phyloP scores from a whole-genome alignment of 2,113 vertebrate species.

The Cnemophilus loriae region DNA sequence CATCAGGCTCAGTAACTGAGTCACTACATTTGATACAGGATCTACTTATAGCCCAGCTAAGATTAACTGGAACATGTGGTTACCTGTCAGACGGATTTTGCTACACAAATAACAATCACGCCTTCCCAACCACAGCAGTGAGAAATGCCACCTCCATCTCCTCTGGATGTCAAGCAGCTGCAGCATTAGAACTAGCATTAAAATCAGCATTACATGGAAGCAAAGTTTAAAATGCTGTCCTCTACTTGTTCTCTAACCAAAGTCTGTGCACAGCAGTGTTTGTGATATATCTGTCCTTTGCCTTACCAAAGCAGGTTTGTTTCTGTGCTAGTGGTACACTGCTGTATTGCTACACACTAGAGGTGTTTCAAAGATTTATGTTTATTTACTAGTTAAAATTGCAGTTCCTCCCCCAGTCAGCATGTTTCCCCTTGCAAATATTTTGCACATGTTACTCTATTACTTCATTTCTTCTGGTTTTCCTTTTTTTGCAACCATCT shows the following conservation, averaged over 20 bases:
- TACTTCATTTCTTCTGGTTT: background rate
- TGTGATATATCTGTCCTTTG: background rate
- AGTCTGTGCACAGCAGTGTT: background rate
- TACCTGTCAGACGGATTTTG: background rate
- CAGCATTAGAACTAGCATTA: background rate
- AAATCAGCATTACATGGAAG: background rate
- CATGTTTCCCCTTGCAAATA: background rate
- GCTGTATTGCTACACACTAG: background rate
- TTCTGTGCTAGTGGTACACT: background rate
- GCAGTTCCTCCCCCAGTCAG: background rate
- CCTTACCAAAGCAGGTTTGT: background rate
- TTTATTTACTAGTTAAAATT: background rate
- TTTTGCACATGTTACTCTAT: background rate
- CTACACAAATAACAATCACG: background rate
- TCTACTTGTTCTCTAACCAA: background rate
- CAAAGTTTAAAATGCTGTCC: background rate
- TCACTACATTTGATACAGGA: background rate
- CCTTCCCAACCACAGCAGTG: background rate
- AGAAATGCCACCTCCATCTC: background rate
- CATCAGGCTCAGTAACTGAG: background rate
- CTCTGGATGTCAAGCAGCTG: background rate
- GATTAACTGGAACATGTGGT: constrained; percentile 2
- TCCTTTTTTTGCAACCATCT: background rate
- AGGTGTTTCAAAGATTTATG: background rate
- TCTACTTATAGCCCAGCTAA: constrained; percentile 1